phyloP scores from a whole-genome alignment of 2,888 invertebrate genomes.

The Tenthredo mesomela region DNA sequence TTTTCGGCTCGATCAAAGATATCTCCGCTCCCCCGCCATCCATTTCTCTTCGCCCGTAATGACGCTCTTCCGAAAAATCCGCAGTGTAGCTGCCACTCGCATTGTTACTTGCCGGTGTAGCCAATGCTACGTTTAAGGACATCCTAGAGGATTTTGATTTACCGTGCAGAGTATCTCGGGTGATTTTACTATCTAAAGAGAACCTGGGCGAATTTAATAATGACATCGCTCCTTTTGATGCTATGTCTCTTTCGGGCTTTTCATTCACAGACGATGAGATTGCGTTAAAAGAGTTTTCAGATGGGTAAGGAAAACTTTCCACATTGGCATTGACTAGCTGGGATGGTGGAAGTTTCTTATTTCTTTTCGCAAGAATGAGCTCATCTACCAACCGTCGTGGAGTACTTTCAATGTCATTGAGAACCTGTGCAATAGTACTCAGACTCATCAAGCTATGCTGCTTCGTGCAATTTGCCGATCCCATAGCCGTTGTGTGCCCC shows the following conservation, averaged over 20 bases:
- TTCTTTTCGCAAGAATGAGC: slow-evolving; percentile 68
- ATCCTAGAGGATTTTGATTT: slow-evolving; percentile 17
- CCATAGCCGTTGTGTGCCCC: neutral
- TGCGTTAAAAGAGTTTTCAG: slow-evolving; percentile 3
- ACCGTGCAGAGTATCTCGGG: neutral
- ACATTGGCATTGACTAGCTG: neutral
- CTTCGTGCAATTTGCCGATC: slow-evolving; percentile 53
- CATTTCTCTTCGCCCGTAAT: neutral
- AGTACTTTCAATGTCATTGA: slow-evolving; percentile 68
- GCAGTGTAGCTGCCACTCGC: neutral
- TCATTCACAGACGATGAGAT: slow-evolving; percentile 35
- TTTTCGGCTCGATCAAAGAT: neutral
- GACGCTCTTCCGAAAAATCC: neutral
- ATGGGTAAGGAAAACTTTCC: neutral
- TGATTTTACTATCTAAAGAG: slow-evolving; percentile 42
- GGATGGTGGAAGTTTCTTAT: slow-evolving; percentile 46
- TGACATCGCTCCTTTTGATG: neutral
- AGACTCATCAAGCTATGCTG: slow-evolving; percentile 72
- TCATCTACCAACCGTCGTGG: slow-evolving; percentile 72
- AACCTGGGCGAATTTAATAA: slow-evolving; percentile 21
- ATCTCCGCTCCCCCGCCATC: neutral
- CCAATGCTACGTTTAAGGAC: slow-evolving; percentile 1
- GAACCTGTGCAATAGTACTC: slow-evolving; percentile 70
- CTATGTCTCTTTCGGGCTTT: slow-evolving; percentile 56
- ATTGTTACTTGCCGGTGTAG: neutral